Conservation (phyloP, 2,797 vertebrate genomes). For the Gallinago stenura region DNA sequence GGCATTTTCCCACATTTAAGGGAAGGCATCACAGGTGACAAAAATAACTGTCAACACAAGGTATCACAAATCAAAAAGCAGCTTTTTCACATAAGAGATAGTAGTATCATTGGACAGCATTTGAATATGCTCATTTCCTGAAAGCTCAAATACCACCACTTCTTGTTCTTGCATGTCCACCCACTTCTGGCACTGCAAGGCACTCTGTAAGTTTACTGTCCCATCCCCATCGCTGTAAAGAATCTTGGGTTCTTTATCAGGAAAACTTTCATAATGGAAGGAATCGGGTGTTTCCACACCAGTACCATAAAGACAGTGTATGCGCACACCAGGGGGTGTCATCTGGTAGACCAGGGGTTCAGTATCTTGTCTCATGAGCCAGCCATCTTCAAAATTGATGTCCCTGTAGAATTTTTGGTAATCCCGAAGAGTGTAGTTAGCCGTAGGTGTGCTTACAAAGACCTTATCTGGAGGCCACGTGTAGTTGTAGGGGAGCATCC, state of each 20-base stretch:
- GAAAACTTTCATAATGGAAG: constrained; percentile 90
- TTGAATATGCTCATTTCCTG: constrained; percentile 89
- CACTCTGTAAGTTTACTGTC: constrained; percentile 92
- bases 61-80: constrained; percentile 83
- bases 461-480: constrained; percentile 90
- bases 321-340: constrained; percentile 85
- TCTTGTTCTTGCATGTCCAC: constrained; percentile 82
- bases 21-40: constrained; percentile 58
- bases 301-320: constrained; percentile 92
- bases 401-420: constrained; percentile 89
- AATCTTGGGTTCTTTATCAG: constrained; percentile 90
- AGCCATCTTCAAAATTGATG: constrained; percentile 90
- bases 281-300: constrained; percentile 86
- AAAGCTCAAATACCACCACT: constrained; percentile 85
- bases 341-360: constrained; percentile 84
- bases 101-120: constrained; percentile 91
- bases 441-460: constrained; percentile 85
- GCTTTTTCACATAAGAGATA: constrained; percentile 89
- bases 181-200: constrained; percentile 89
- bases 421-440: constrained; percentile 91
- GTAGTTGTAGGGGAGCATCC: constrained; percentile 92
- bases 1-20: constrained; percentile 42
- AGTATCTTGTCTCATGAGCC: constrained; percentile 92
- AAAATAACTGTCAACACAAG: background rate
- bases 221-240: constrained; percentile 88